These are phyloP conservation scores for Tenthredo distinguenda DNA, from an alignment of 2,888 invertebrate genomes.

Conservation along the genomic window DNA sequence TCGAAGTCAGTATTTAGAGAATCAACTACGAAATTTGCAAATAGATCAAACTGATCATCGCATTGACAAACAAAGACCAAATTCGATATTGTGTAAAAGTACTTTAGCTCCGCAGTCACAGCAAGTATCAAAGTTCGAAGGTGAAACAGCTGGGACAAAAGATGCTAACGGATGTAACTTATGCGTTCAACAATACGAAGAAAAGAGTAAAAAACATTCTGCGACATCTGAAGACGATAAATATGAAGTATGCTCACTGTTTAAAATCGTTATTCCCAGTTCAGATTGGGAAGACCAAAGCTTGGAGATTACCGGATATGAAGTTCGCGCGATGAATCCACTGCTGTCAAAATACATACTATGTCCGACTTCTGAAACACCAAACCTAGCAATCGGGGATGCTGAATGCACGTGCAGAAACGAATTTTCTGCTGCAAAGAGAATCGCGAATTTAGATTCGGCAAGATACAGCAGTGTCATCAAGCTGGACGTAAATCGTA, in stretches of 20 bases:
- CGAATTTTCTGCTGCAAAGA: neutral
- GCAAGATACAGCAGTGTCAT: slow-evolving; percentile 10
- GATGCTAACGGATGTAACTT: neutral
- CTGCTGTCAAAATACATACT: neutral
- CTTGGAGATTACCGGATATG: slow-evolving; percentile 31
- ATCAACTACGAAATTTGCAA: neutral
- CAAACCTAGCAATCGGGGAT: neutral
- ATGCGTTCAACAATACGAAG: neutral
- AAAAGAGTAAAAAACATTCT: neutral
- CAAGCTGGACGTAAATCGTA: neutral
- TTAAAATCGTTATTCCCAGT: slow-evolving; percentile 44
- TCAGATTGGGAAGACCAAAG: neutral
- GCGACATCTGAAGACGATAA: slow-evolving; percentile 8
- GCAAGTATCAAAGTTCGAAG: neutral
- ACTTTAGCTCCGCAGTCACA: neutral
- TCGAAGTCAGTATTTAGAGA: neutral
- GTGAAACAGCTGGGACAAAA: neutral
- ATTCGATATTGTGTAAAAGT: neutral
- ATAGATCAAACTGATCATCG: neutral
- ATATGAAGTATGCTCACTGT: slow-evolving; percentile 20
- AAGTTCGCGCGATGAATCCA: neutral
- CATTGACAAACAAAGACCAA: neutral
- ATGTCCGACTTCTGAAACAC: neutral
- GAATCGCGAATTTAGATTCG: neutral
- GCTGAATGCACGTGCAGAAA: neutral